Conservation (phyloP, 2,888 invertebrate species). For the Electrophaes corylata region DNA sequence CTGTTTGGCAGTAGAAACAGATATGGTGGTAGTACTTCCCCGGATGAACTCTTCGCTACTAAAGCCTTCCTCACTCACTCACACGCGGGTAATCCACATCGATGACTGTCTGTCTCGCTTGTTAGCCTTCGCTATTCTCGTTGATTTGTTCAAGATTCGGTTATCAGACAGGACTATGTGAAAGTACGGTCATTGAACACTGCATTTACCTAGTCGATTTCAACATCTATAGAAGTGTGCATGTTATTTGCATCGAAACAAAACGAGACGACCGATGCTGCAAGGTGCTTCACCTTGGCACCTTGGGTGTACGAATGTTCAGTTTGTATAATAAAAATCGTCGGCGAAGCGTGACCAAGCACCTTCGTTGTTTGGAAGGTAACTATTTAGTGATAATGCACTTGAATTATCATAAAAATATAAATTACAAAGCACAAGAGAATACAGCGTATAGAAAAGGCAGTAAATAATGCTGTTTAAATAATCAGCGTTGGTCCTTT, state of each 20-base stretch:
- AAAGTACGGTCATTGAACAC: neutral
- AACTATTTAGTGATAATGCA: slow-evolving; percentile 3
- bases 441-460: too few relatives aligned
- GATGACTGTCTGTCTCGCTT: too few relatives aligned
- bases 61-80: too few relatives aligned
- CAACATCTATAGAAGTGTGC: neutral
- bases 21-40: too few relatives aligned
- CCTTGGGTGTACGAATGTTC: slow-evolving; percentile 6
- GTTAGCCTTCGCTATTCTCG: neutral
- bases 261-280: slow-evolving; percentile 2
- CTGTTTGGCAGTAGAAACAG: too few relatives aligned
- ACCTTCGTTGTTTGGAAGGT: neutral
- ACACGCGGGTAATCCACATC: too few relatives aligned
- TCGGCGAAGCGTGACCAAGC: slow-evolving; percentile 14
- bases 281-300: slow-evolving; percentile 22
- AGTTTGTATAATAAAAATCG: slow-evolving; percentile 16
- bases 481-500: too few relatives aligned
- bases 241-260: slow-evolving; percentile 17
- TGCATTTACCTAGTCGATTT: neutral
- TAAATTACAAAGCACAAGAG: neutral
- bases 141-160: neutral
- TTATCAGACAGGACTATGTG: neutral
- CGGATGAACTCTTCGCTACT: too few relatives aligned
- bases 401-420: slow-evolving; percentile 3
- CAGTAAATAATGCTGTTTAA: neutral